Evolutionary conservation across 92 coral and sea anemone genomes (phyloP).

Genomic region (Porites rus): DNA sequence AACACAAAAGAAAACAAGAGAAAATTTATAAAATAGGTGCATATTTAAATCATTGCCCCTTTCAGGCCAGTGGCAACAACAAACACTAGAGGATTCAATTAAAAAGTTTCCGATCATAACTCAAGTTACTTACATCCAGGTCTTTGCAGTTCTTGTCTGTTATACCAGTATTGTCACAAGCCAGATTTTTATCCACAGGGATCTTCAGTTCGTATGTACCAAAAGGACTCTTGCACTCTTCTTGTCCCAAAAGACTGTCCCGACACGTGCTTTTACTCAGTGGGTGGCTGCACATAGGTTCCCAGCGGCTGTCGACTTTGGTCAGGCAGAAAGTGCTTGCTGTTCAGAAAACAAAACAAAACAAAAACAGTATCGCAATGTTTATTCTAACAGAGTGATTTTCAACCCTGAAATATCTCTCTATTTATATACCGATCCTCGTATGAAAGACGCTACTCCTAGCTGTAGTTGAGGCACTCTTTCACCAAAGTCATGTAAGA

Average conservation of each 20-base stretch:
- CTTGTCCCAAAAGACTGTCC: conserved; percentile 14
- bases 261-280: conserved; percentile 7
- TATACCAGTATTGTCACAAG: conserved; percentile 13
- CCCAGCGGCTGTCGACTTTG: conserved; percentile 31
- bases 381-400: no score
- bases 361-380: no score
- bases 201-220: conserved; percentile 37
- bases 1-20: background rate
- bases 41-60: background rate
- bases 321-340: conserved; percentile 5
- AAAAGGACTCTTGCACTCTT: conserved; percentile 36
- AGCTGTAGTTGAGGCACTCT: no score
- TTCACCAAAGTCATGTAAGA: no score
- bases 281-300: conserved; percentile 31
- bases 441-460: no score
- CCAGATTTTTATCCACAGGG: conserved; percentile 1
- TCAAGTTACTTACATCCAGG: conserved; percentile 25
- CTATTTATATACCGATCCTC: no score
- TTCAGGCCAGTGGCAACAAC: background rate
- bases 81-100: background rate
- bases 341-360: background rate
- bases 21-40: no score
- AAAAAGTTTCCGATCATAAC: background rate
- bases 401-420: no score
- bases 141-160: conserved; percentile 31